Conservation (phyloP, 2,797 vertebrate species). For the Poeciliopsis paucimaculata region DNA sequence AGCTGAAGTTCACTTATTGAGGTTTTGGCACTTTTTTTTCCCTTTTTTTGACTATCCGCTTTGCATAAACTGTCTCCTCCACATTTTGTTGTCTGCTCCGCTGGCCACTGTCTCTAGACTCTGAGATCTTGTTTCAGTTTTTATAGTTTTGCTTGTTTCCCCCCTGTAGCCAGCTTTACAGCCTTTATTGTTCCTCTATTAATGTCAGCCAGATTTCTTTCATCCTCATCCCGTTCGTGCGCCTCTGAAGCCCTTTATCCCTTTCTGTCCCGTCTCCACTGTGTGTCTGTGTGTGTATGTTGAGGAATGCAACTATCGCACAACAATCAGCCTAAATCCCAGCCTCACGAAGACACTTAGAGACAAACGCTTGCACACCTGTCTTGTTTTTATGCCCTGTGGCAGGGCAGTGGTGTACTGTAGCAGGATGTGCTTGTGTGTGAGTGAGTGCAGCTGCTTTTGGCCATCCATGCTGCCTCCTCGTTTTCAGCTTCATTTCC, state of each 20-base stretch:
- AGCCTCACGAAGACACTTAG: constrained; percentile 31
- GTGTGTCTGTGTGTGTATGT: background rate
- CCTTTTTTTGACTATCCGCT: background rate
- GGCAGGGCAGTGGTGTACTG: constrained; percentile 52
- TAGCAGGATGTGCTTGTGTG: constrained; percentile 55
- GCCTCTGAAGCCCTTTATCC: constrained; percentile 21
- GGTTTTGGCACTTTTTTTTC: constrained; percentile 10
- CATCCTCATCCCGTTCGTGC: constrained; percentile 34
- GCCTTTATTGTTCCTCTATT: constrained; percentile 20
- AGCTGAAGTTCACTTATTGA: constrained; percentile 41
- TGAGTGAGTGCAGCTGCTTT: constrained; percentile 82
- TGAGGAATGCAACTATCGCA: constrained; percentile 12
- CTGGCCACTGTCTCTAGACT: constrained; percentile 41
- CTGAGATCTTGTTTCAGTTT: constrained; percentile 23
- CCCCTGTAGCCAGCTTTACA: constrained; percentile 43
- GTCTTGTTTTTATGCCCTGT: constrained; percentile 52
- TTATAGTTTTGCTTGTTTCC: background rate
- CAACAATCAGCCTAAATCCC: constrained; percentile 9
- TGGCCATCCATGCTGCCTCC: constrained; percentile 79
- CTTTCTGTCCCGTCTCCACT: constrained; percentile 20
- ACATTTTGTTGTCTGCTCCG: constrained; percentile 20
- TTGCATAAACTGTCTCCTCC: constrained; percentile 20
- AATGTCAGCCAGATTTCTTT: constrained; percentile 27
- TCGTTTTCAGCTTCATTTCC: constrained; percentile 86
- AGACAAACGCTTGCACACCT: constrained; percentile 54